These are phyloP conservation scores for Thunnus maccoyii DNA, from an alignment of 2,113 vertebrate species.

Conservation along the genomic window DNA sequence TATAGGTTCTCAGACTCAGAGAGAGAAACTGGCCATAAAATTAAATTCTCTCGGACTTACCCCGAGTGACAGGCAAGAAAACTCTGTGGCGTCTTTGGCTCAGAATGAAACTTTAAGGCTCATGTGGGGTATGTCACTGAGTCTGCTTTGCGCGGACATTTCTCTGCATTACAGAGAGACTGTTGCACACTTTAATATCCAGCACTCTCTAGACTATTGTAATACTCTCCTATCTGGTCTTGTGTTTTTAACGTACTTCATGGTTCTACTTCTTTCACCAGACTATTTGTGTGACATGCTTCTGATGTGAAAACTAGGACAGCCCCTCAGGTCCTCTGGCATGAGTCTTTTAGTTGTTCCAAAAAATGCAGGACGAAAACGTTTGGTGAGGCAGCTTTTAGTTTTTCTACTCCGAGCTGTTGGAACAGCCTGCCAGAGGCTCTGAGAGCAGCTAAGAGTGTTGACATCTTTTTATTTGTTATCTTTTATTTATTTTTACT, in stretches of 20 bases:
- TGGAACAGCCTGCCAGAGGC: too few relatives aligned
- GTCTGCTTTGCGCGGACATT: neutral
- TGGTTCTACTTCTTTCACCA: too few relatives aligned
- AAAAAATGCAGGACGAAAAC: conserved; percentile 22
- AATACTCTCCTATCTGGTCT: too few relatives aligned
- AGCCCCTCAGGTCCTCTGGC: conserved; percentile 1
- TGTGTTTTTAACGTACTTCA: too few relatives aligned
- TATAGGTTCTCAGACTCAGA: neutral
- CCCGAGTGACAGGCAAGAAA: neutral
- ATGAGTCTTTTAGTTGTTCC: conserved; percentile 10
- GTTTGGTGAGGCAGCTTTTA: conserved; percentile 1
- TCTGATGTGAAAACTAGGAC: too few relatives aligned
- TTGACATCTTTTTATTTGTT: too few relatives aligned
- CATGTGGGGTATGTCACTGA: neutral
- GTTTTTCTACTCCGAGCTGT: neutral
- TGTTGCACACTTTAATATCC: too few relatives aligned
- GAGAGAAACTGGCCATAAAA: neutral
- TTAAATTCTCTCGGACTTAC: neutral
- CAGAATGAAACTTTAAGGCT: neutral
- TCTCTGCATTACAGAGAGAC: neutral
- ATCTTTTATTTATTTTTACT: too few relatives aligned
- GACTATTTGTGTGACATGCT: too few relatives aligned
- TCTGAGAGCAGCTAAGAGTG: too few relatives aligned
- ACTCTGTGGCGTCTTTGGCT: neutral
- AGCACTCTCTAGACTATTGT: too few relatives aligned